A percentile compares a stretch with the other conserved stretches of the same genome.
phyloP scores from a whole-genome alignment of 2,888 invertebrate species.

The Drosophila imparisetae region DNA sequence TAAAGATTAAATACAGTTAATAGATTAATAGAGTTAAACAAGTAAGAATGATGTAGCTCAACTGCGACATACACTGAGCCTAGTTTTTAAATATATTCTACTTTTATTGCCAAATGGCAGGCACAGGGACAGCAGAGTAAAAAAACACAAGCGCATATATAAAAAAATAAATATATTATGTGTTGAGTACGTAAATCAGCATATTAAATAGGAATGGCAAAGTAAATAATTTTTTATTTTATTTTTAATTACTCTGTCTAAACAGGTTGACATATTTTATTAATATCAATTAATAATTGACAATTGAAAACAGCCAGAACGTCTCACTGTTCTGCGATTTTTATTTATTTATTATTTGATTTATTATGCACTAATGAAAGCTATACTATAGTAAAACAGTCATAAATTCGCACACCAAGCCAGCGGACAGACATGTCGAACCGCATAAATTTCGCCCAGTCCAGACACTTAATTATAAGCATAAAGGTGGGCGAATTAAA shows the following conservation, averaged over 20 bases:
- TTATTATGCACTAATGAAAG: constrained; percentile 63
- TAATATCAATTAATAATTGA: constrained; percentile 21
- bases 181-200: not conserved
- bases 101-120: no score
- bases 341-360: constrained; percentile 46
- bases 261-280: not conserved
- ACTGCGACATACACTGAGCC: no score
- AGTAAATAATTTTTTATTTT: not conserved
- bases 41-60: no score
- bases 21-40: not conserved
- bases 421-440: constrained; percentile 14
- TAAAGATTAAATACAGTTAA: not conserved
- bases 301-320: constrained; percentile 2
- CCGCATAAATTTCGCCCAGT: constrained; percentile 31
- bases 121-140: no score
- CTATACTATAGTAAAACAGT: constrained; percentile 51
- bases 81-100: no score
- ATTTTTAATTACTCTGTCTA: not conserved
- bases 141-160: no score
- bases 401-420: constrained; percentile 55
- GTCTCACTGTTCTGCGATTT: constrained; percentile 1
- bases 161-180: not conserved
- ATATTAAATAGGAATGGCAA: not conserved
- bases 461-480: constrained; percentile 73
- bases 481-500: constrained; percentile 49